These are phyloP conservation scores for Philypnodon macrostomus DNA, from an alignment of 2,797 vertebrate genomes.

Conservation along the genomic window DNA sequence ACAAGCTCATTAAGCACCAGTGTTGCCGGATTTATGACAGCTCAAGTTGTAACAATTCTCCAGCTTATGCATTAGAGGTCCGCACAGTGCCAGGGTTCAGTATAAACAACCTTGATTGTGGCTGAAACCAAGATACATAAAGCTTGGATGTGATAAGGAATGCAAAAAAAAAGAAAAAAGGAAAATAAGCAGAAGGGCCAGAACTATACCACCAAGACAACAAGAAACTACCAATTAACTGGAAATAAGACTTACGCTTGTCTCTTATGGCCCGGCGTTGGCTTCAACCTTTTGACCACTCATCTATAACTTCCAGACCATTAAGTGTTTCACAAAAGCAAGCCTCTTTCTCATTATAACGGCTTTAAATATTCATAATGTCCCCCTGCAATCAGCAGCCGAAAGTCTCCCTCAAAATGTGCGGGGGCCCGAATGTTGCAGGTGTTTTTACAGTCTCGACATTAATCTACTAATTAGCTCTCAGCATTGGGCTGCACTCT, in stretches of 20 bases:
- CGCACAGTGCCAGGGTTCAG: slow-evolving; percentile 7
- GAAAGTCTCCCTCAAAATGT: slow-evolving; percentile 17
- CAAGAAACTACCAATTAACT: slow-evolving; percentile 58
- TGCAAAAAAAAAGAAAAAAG: not conserved
- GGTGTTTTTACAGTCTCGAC: slow-evolving; percentile 9
- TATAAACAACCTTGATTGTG: slow-evolving; percentile 16
- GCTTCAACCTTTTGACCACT: slow-evolving; percentile 63
- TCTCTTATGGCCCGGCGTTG: slow-evolving; percentile 37
- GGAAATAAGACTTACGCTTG: slow-evolving; percentile 32
- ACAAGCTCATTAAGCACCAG: slow-evolving; percentile 46
- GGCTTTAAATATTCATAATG: slow-evolving; percentile 57
- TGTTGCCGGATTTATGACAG: slow-evolving; percentile 43
- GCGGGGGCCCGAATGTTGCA: not conserved
- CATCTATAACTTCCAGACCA: slow-evolving; percentile 61
- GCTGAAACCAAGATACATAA: slow-evolving; percentile 2
- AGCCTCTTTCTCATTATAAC: slow-evolving; percentile 52
- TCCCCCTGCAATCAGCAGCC: slow-evolving; percentile 22
- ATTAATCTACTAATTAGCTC: not conserved
- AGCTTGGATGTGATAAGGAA: not conserved
- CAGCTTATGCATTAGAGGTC: not conserved
- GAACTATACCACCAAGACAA: slow-evolving; percentile 47
- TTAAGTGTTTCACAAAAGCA: slow-evolving; percentile 47
- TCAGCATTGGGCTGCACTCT: not conserved
- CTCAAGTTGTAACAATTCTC: slow-evolving; percentile 15
- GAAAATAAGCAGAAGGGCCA: not conserved